Evolutionary conservation across 2,797 vertebrate genomes (phyloP).

Genomic region (Bradypodion ventrale): DNA sequence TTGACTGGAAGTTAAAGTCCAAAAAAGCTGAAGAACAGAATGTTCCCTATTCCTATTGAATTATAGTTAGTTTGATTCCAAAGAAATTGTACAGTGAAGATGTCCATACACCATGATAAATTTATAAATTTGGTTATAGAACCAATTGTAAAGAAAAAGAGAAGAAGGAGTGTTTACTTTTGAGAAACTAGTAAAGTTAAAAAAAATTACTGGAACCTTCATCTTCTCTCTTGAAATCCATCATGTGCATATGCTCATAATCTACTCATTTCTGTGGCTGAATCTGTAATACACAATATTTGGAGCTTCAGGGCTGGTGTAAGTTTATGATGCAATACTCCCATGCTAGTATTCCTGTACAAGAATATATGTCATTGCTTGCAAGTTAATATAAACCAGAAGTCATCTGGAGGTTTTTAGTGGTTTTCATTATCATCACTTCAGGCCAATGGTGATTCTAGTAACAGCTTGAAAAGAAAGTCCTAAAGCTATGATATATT

Average conservation of each 20-base stretch:
- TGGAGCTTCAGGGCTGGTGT: neutral
- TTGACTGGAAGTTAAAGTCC: neutral
- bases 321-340: neutral
- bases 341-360: neutral
- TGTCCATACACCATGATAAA: neutral
- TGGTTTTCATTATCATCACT: conserved; percentile 21
- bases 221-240: neutral
- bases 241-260: conserved; percentile 3
- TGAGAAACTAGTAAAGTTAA: neutral
- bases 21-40: neutral
- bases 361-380: conserved; percentile 1
- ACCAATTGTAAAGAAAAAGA: neutral
- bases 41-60: neutral
- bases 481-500: conserved; percentile 26
- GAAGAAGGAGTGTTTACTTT: neutral
- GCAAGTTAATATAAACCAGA: conserved; percentile 20
- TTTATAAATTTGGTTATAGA: neutral
- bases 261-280: conserved; percentile 8
- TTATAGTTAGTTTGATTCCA: neutral
- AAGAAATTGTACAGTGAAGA: neutral
- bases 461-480: conserved; percentile 15
- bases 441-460: conserved; percentile 1
- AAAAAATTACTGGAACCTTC: neutral
- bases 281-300: conserved; percentile 5
- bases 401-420: neutral